Conservation (phyloP, 2,888 invertebrate species). For the Lapara coniferarum region DNA sequence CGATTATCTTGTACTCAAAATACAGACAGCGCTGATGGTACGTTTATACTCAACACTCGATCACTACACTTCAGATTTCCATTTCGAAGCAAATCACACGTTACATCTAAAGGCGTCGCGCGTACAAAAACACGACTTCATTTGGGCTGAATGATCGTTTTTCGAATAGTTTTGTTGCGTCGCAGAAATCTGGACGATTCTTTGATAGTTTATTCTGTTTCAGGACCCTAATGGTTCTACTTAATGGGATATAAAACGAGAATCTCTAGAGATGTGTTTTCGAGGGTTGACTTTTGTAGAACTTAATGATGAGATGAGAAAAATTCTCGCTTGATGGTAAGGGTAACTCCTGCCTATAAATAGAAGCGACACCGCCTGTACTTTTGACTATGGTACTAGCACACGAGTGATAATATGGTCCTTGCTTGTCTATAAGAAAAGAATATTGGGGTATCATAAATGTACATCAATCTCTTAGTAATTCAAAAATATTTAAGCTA, state of each 20-base stretch:
- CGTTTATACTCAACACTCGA: neutral
- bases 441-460: too few species aligned
- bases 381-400: too few species aligned
- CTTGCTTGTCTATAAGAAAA: too few species aligned
- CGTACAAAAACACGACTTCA: slow-evolving; percentile 25
- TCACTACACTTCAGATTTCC: neutral
- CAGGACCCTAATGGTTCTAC: neutral
- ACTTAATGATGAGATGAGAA: too few species aligned
- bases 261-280: slow-evolving; percentile 15
- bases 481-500: too few species aligned
- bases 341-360: too few species aligned
- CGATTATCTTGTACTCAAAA: too few species aligned
- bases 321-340: too few species aligned
- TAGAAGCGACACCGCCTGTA: too few species aligned
- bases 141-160: slow-evolving; percentile 23
- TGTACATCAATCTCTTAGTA: too few species aligned
- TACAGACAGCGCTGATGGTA: too few species aligned
- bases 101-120: slow-evolving; percentile 1
- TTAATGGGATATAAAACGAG: slow-evolving; percentile 8
- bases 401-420: too few species aligned
- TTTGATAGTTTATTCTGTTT: slow-evolving; percentile 14
- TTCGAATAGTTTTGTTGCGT: slow-evolving; percentile 3
- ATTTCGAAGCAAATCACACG: slow-evolving; percentile 7
- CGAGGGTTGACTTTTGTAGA: neutral
- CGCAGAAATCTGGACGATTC: slow-evolving; percentile 15